These are phyloP conservation scores for Andrena marginata DNA, from an alignment of 2,888 invertebrate genomes.

Conservation along the genomic window DNA sequence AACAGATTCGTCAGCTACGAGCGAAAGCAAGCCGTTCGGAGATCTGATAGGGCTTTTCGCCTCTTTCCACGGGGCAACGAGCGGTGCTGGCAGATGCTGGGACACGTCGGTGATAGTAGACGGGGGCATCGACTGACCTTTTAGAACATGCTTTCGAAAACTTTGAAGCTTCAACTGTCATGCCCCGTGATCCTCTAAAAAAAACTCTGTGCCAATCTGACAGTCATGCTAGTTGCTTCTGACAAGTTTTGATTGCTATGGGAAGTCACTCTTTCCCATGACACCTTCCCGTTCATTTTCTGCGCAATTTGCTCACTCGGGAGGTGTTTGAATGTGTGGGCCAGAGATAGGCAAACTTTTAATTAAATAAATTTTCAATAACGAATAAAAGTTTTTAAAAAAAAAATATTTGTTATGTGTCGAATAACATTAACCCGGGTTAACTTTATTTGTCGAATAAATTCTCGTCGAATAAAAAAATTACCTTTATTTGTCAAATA, in stretches of 20 bases:
- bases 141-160: neutral
- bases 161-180: constrained; percentile 9
- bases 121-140: neutral
- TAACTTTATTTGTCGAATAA: neutral
- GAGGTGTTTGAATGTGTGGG: neutral
- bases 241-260: constrained; percentile 5
- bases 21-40: constrained; percentile 26
- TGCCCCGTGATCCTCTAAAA: neutral
- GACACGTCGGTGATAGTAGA: too few relatives aligned
- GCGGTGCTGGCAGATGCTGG: neutral
- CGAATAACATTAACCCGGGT: too few relatives aligned
- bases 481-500: too few relatives aligned
- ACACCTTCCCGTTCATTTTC: neutral
- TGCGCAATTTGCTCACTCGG: neutral
- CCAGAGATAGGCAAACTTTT: neutral
- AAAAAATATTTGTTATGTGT: too few relatives aligned
- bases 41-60: constrained; percentile 1
- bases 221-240: neutral
- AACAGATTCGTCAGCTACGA: constrained; percentile 41
- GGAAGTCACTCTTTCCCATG: neutral
- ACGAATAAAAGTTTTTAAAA: too few relatives aligned
- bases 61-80: neutral
- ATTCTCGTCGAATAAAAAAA: neutral
- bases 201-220: neutral
- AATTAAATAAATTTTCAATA: too few relatives aligned